A percentile compares a stretch with the other conserved stretches of the same genome.
phyloP scores from a whole-genome alignment of 1,140 invertebrate species.

The Calephelis virginiensis region DNA sequence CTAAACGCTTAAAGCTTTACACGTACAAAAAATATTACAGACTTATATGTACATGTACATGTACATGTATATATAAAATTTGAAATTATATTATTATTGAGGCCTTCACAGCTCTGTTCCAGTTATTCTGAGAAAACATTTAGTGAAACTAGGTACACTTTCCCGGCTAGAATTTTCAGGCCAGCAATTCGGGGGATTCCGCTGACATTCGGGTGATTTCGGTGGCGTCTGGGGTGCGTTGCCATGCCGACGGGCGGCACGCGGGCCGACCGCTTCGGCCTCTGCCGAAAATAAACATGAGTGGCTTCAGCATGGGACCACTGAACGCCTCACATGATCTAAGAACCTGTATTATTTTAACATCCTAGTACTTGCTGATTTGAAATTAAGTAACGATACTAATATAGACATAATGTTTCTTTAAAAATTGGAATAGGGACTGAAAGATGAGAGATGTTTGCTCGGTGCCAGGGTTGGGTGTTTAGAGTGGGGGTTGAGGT shows the following conservation, averaged over 20 bases:
- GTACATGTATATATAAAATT: background rate
- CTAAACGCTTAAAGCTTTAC: too few species aligned
- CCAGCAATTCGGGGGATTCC: slow-evolving; percentile 39
- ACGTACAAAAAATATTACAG: too few species aligned
- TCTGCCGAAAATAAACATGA: slow-evolving; percentile 70
- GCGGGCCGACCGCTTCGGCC: slow-evolving; percentile 50
- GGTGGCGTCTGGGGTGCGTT: slow-evolving; percentile 64
- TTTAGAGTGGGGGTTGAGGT: slow-evolving; percentile 32
- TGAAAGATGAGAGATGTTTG: slow-evolving; percentile 40
- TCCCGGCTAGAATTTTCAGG: slow-evolving; percentile 39
- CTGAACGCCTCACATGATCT: background rate
- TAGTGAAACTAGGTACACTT: slow-evolving; percentile 42
- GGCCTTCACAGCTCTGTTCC: slow-evolving; percentile 13
- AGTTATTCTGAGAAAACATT: slow-evolving; percentile 41
- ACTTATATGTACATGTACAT: too few species aligned
- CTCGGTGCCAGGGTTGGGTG: slow-evolving; percentile 35
- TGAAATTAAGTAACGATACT: background rate
- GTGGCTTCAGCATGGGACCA: slow-evolving; percentile 32
- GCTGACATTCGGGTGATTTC: slow-evolving; percentile 41
- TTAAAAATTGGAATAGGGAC: slow-evolving; percentile 12
- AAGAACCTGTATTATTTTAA: background rate
- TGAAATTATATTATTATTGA: background rate
- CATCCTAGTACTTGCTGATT: too few species aligned
- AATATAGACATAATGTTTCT: slow-evolving; percentile 23
- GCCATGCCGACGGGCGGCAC: slow-evolving; percentile 62